Conservation (phyloP, 2,797 vertebrate genomes). For the Brachyrhaphis roseni region DNA sequence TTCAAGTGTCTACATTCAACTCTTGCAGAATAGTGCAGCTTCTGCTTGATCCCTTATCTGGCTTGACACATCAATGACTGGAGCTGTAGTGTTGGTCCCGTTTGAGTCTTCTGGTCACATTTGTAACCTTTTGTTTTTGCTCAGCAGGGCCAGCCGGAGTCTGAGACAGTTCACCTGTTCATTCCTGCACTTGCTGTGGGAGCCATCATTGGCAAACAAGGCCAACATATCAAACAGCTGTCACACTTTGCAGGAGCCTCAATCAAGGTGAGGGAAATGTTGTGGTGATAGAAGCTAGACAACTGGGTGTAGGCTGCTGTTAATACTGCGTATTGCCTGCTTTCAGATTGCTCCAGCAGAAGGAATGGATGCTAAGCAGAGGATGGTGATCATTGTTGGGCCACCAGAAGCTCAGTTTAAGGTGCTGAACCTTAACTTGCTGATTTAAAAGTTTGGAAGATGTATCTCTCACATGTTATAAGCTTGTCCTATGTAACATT, state of each 20-base stretch:
- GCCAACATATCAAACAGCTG: slow-evolving; percentile 99
- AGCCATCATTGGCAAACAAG: slow-evolving; percentile 98
- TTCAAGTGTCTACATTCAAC: neutral
- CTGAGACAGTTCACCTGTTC: slow-evolving; percentile 96
- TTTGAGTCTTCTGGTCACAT: neutral
- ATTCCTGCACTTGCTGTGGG: slow-evolving; percentile 97
- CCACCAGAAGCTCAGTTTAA: slow-evolving; percentile 99
- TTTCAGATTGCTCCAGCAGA: slow-evolving; percentile 94
- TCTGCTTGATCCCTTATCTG: slow-evolving; percentile 27
- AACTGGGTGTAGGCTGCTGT: neutral
- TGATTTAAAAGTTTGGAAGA: neutral
- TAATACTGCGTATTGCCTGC: neutral
- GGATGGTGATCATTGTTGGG: slow-evolving; percentile 96
- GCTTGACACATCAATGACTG: slow-evolving; percentile 6
- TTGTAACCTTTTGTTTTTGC: slow-evolving; percentile 33
- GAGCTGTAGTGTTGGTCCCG: neutral
- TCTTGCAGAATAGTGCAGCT: slow-evolving; percentile 16
- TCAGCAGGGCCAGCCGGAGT: slow-evolving; percentile 89
- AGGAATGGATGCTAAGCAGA: slow-evolving; percentile 92
- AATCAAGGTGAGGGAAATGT: slow-evolving; percentile 88
- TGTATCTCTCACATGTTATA: neutral
- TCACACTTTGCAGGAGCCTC: slow-evolving; percentile 97
- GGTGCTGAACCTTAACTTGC: slow-evolving; percentile 72
- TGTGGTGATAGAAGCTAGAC: slow-evolving; percentile 2
- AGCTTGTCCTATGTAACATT: neutral